These are phyloP conservation scores for Adoxophyes honmai DNA, from an alignment of 1,140 invertebrate species.

Conservation along the genomic window DNA sequence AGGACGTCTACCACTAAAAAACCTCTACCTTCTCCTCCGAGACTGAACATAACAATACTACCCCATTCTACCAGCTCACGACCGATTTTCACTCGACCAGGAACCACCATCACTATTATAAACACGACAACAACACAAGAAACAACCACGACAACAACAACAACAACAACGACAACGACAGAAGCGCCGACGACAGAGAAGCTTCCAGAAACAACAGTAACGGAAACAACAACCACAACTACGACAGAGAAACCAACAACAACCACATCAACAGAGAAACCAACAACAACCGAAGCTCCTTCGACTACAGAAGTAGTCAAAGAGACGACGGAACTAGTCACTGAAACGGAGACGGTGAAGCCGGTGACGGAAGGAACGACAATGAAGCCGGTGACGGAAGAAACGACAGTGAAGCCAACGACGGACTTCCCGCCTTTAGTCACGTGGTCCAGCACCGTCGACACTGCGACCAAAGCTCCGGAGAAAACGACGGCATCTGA, in stretches of 20 bases:
- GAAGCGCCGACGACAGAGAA: slow-evolving; percentile 23
- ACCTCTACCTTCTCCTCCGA: slow-evolving; percentile 62
- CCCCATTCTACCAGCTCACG: slow-evolving; percentile 68
- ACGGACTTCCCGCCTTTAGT: slow-evolving; percentile 71
- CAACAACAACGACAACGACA: slow-evolving; percentile 31
- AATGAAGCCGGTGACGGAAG: too few species aligned
- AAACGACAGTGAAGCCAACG: slow-evolving; percentile 18
- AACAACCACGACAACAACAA: slow-evolving; percentile 30
- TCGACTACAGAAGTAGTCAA: slow-evolving; percentile 22
- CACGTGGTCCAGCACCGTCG: slow-evolving; percentile 80
- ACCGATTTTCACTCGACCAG: slow-evolving; percentile 62
- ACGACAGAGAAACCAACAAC: slow-evolving; percentile 29
- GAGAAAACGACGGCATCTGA: slow-evolving; percentile 39
- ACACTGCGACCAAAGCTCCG: slow-evolving; percentile 59
- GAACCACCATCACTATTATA: slow-evolving; percentile 67
- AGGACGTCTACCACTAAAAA: slow-evolving; percentile 62
- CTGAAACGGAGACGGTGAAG: slow-evolving; percentile 41
- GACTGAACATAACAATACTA: slow-evolving; percentile 77
- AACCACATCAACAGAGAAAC: slow-evolving; percentile 27
- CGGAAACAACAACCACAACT: slow-evolving; percentile 23
- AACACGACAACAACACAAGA: slow-evolving; percentile 51
- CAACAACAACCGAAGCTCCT: slow-evolving; percentile 26
- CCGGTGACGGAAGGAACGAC: slow-evolving; percentile 41
- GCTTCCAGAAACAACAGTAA: slow-evolving; percentile 20
- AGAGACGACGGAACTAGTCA: slow-evolving; percentile 26